Evolutionary conservation across 2,113 vertebrate species (phyloP).

Genomic region (Xiphophorus maculatus): DNA sequence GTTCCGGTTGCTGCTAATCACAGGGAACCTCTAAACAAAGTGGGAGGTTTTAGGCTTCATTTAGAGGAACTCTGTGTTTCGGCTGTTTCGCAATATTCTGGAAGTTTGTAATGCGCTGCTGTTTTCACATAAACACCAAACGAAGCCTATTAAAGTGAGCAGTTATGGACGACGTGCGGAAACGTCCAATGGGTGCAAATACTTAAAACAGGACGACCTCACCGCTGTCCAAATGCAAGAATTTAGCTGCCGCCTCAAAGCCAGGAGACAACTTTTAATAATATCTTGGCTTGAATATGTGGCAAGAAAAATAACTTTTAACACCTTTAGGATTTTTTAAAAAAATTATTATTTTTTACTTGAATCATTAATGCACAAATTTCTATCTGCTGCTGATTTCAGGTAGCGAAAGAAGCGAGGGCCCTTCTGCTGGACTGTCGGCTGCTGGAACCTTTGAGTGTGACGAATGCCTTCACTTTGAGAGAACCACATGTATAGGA

Average conservation of each 20-base stretch:
- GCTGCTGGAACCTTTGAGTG: slow-evolving; percentile 17
- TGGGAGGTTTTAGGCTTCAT: too few species aligned
- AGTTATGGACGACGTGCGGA: too few species aligned
- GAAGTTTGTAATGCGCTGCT: too few species aligned
- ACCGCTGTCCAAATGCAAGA: too few species aligned
- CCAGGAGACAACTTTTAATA: slow-evolving; percentile 79
- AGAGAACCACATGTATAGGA: slow-evolving; percentile 8
- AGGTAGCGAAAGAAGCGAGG: slow-evolving; percentile 14
- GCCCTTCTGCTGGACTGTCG: background rate
- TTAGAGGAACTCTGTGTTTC: too few species aligned
- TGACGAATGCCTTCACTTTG: slow-evolving; percentile 35
- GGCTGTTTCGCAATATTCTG: too few species aligned
- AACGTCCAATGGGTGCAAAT: too few species aligned
- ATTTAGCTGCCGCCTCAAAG: background rate
- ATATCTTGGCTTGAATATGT: slow-evolving; percentile 68
- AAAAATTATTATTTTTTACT: slow-evolving; percentile 43
- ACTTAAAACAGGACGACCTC: too few species aligned
- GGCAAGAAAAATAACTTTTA: slow-evolving; percentile 60
- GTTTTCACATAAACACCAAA: too few species aligned
- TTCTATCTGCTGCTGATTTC: slow-evolving; percentile 24
- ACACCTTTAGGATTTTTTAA: slow-evolving; percentile 57
- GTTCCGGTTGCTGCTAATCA: too few species aligned
- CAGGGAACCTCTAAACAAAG: too few species aligned
- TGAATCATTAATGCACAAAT: slow-evolving; percentile 67
- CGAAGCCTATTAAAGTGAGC: too few species aligned